Conservation (phyloP, 1,140 invertebrate species). For the Drosophila kurseongensis region DNA sequence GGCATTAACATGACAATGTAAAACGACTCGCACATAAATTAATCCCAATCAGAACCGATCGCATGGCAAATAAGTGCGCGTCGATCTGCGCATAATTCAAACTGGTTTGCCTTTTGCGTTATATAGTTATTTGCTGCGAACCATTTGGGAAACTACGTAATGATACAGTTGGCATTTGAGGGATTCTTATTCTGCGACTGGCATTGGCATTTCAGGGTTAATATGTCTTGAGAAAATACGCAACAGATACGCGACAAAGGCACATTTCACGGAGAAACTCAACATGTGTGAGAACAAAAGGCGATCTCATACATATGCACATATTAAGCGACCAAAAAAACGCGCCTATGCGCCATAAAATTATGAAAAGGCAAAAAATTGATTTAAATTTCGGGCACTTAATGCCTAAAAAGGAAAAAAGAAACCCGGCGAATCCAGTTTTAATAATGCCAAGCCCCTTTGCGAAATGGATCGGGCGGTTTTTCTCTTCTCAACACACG, state of each 20-base stretch:
- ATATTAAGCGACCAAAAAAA: conserved; percentile 20
- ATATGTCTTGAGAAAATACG: conserved; percentile 24
- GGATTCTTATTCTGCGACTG: conserved; percentile 8
- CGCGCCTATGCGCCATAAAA: conserved; percentile 32
- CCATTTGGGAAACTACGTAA: conserved; percentile 20
- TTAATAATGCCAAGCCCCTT: conserved; percentile 48
- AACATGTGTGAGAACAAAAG: conserved; percentile 34
- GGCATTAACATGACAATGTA: conserved; percentile 79
- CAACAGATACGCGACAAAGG: conserved; percentile 20
- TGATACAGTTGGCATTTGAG: conserved; percentile 9
- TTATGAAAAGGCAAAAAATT: conserved; percentile 61
- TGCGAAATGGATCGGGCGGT: conserved; percentile 11
- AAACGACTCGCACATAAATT: conserved; percentile 63
- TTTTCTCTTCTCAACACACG: conserved; percentile 25
- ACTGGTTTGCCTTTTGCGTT: conserved; percentile 46
- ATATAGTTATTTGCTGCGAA: conserved; percentile 25
- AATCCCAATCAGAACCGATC: conserved; percentile 56
- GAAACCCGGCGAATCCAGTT: conserved; percentile 59
- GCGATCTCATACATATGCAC: conserved; percentile 32
- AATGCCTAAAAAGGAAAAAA: conserved; percentile 38
- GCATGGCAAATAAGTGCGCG: conserved; percentile 61
- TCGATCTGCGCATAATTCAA: conserved; percentile 60
- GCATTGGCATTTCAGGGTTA: not conserved
- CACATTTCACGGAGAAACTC: not conserved
- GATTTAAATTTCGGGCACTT: conserved; percentile 65